Evolutionary conservation across 2,888 invertebrate species (phyloP).

Genomic region (Tubiluchus corallicola): DNA sequence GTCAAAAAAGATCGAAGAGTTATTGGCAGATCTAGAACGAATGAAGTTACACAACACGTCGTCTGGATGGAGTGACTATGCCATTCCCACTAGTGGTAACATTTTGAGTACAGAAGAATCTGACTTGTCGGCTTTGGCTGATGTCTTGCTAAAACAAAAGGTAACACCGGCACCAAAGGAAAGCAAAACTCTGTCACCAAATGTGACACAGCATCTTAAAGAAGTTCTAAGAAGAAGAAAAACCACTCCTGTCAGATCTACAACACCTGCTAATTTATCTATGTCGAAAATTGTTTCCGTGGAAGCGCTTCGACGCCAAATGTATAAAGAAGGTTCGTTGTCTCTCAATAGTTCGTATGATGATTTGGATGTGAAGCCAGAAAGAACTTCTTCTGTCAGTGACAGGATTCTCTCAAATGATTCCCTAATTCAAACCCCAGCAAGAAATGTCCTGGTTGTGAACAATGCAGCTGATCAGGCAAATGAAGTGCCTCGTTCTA

Average conservation of each 20-base stretch:
- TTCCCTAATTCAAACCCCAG: no score
- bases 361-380: no score
- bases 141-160: not conserved
- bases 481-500: no score
- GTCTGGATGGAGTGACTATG: not conserved
- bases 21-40: not conserved
- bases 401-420: no score
- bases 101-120: no score
- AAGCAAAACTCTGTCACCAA: not conserved
- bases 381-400: no score
- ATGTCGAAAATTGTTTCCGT: constrained; percentile 1
- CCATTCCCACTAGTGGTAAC: no score
- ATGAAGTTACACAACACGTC: not conserved
- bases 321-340: no score
- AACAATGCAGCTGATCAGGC: no score
- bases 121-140: not conserved
- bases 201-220: not conserved
- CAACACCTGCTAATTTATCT: not conserved
- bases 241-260: not conserved
- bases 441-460: no score
- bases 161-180: not conserved
- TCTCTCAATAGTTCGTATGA: no score
- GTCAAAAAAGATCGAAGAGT: not conserved
- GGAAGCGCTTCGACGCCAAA: not conserved
- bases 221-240: not conserved